Base-by-base conservation (phyloP, 2,113 vertebrate genomes). In the Dipodomys stephensi region DNA sequence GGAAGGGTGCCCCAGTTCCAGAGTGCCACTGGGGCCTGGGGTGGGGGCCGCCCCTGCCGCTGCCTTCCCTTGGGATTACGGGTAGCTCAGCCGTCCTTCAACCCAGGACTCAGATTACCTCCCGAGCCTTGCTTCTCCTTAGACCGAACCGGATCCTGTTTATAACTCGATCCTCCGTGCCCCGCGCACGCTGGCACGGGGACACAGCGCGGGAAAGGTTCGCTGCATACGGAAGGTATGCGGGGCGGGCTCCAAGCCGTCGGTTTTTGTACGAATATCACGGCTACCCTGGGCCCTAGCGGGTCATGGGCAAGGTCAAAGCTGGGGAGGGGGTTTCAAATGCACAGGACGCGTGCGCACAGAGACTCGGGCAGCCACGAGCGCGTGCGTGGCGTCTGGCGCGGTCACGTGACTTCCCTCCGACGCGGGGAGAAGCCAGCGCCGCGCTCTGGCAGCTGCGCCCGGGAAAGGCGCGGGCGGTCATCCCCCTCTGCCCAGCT, bases 51-150 rank as follows among this genome's bases (percentile, higher is more conserved):
- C 64, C 15, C 35, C 68, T 32, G 69, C 39, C 13, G 44, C 64
- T 9, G 65, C 49, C 65, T 60, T 81, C 68, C 65, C 20, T 13
- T 7, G 22, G n/a, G 49, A 83, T 60, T 20, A 74, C 16, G 20
- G 15, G 0, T 0, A 25, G 11, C n/a, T 4, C 0, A 2, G 27
- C 68, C 49, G 1, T 0, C 18, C 18, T 32, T 68, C 44, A 13
- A 28, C 68, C 57, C 57, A 77, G 69, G 77, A 39, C 62, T 27
- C 20, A 13, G 53, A 57, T 57, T 11, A 13, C 15, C 53, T 57
- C 53, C 53, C 4, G 15, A 13, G 15, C 53, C 53, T 3, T 57
- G 53, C 53, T 57, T 57, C 53, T 57, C 53, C 53, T 53, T 64
- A 35, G 68, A 39, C 72, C 35, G 20, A 81, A 83, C 23, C 88